These are phyloP conservation scores for Calvadosia cruxmelitensis DNA, from an alignment of 30 jellyfish, hydroid and myxozoan genomes.

Conservation along the genomic window DNA sequence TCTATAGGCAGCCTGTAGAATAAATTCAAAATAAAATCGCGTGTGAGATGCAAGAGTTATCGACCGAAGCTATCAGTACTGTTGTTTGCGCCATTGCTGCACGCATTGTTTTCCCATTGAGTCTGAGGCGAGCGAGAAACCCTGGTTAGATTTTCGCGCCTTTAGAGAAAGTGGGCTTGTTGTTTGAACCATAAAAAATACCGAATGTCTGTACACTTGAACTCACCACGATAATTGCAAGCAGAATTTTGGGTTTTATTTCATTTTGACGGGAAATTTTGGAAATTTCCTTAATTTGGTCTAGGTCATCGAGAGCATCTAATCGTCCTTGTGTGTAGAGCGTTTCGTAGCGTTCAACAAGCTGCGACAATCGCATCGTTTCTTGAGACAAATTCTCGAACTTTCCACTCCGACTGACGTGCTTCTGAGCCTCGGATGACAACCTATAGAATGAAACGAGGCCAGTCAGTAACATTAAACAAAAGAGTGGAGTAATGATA, in stretches of 20 bases:
- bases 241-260: conserved; percentile 66
- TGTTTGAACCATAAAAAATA: too few relatives aligned
- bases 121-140: too few relatives aligned
- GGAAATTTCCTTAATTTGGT: conserved; percentile 59
- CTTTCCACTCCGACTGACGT: conserved; percentile 66
- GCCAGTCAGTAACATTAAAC: too few relatives aligned
- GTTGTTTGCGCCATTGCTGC: too few relatives aligned
- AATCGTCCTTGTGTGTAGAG: conserved; percentile 93
- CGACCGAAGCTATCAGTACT: too few relatives aligned
- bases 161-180: too few relatives aligned
- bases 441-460: conserved; percentile 24
- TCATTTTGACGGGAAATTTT: conserved; percentile 71
- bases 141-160: too few relatives aligned
- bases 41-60: too few relatives aligned
- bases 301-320: conserved; percentile 92
- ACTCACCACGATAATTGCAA: conserved; percentile 91
- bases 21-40: too few relatives aligned
- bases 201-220: too few relatives aligned
- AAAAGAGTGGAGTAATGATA: too few relatives aligned
- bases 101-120: too few relatives aligned
- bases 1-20: conserved; percentile 94
- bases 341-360: conserved; percentile 60
- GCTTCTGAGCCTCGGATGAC: conserved; percentile 73
- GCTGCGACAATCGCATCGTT: conserved; percentile 63
- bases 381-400: conserved; percentile 80